Evolutionary conservation across 2,113 vertebrate genomes (phyloP).

Genomic region (Perca fluviatilis): DNA sequence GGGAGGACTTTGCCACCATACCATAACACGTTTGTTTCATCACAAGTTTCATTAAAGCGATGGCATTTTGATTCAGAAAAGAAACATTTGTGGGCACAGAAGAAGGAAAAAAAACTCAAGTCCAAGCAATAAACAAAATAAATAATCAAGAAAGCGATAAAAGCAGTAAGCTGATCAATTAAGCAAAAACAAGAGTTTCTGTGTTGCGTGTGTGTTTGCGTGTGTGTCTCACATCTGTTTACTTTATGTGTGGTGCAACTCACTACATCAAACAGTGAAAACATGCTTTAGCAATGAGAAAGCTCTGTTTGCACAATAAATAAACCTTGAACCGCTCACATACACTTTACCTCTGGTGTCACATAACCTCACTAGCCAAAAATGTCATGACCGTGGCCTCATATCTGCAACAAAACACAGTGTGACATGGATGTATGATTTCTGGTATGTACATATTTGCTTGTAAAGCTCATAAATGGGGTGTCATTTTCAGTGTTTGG

Average conservation of each 20-base stretch:
- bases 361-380: constrained; percentile 46
- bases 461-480: constrained; percentile 1
- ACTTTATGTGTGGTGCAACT: constrained; percentile 8
- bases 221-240: constrained; percentile 34
- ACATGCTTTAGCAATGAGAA: constrained; percentile 32
- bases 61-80: constrained; percentile 3
- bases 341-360: constrained; percentile 5
- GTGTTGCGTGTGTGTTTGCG: neutral
- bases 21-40: neutral
- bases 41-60: neutral
- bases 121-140: neutral
- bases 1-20: neutral
- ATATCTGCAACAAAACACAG: constrained; percentile 31
- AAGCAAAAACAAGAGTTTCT: constrained; percentile 18
- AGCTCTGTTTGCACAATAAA: constrained; percentile 57
- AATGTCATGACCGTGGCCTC: neutral
- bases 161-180: neutral
- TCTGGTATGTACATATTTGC: constrained; percentile 15
- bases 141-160: neutral
- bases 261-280: constrained; percentile 37
- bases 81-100: neutral
- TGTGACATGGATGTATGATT: constrained; percentile 19
- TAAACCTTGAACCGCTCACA: constrained; percentile 34
- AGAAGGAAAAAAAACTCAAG: neutral
- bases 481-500: constrained; percentile 31